A percentile compares a stretch with the other conserved stretches of the same genome.
phyloP scores from a whole-genome alignment of 2,113 vertebrate species.

The Litocranius walleri region DNA sequence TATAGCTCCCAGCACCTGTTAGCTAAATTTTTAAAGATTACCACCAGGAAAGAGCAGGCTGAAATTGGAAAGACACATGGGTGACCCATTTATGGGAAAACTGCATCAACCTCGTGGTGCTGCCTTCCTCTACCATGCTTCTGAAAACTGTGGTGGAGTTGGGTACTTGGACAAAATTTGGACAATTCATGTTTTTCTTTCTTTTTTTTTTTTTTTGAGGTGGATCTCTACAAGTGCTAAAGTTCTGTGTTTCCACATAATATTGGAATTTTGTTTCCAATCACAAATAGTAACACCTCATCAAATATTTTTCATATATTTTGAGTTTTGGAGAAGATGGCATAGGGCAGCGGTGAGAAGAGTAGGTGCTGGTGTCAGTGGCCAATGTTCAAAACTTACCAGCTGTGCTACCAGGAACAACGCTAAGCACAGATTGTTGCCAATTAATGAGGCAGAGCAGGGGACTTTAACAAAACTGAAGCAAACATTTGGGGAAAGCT shows the following conservation, averaged over 20 bases:
- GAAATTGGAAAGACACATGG: neutral
- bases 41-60: neutral
- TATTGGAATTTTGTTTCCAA: neutral
- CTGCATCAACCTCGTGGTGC: rapidly evolving
- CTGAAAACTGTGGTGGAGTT: neutral
- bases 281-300: neutral
- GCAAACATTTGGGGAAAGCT: neutral
- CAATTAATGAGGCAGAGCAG: neutral
- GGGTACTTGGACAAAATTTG: neutral
- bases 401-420: neutral
- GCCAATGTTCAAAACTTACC: neutral
- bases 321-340: neutral
- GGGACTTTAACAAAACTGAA: neutral
- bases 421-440: neutral
- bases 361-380: neutral
- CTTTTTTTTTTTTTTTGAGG: neutral
- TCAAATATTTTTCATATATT: neutral
- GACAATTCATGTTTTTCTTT: neutral
- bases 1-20: neutral
- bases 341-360: neutral
- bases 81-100: neutral
- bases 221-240: neutral
- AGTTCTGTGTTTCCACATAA: neutral
- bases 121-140: neutral
- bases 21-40: neutral